phyloP scores from a whole-genome alignment of 2,888 invertebrate genomes.

The Aplocera efformata region DNA sequence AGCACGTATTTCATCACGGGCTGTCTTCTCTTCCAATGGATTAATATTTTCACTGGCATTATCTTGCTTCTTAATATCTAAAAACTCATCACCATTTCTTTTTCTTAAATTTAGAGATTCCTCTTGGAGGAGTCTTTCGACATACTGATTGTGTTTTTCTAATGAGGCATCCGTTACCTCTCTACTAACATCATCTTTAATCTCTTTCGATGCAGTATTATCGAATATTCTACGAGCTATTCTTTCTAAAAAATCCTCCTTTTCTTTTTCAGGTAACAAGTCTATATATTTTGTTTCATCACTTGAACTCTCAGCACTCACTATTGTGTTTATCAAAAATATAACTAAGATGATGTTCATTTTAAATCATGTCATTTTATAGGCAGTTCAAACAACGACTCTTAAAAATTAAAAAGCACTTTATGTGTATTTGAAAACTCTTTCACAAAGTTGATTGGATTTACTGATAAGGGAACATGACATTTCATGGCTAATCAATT shows the following conservation, averaged over 20 bases:
- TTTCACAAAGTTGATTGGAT: constrained; percentile 31
- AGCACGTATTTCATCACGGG: neutral
- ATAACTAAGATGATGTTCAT: constrained; percentile 39
- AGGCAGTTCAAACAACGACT: constrained; percentile 15
- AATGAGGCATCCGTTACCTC: constrained; percentile 48
- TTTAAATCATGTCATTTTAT: constrained; percentile 33
- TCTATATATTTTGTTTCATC: constrained; percentile 56
- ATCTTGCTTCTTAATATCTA: no score
- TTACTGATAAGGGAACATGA: constrained; percentile 30
- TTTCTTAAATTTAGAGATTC: constrained; percentile 42
- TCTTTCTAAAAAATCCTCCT: constrained; percentile 52
- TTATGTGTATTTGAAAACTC: constrained; percentile 10
- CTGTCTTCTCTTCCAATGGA: no score
- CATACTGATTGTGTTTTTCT: constrained; percentile 46
- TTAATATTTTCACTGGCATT: no score
- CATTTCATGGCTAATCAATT: constrained; percentile 13
- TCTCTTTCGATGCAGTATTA: constrained; percentile 40
- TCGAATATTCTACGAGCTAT: constrained; percentile 56
- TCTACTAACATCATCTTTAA: constrained; percentile 28
- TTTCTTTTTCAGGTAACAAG: constrained; percentile 55
- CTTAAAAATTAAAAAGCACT: constrained; percentile 11
- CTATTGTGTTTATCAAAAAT: constrained; percentile 21
- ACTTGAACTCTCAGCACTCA: constrained; percentile 31
- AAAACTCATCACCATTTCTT: constrained; percentile 3
- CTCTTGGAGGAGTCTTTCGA: constrained; percentile 49